phyloP scores from a whole-genome alignment of 37 sponge, comb jelly and placozoan species.

The Petrosia ficiformis region DNA sequence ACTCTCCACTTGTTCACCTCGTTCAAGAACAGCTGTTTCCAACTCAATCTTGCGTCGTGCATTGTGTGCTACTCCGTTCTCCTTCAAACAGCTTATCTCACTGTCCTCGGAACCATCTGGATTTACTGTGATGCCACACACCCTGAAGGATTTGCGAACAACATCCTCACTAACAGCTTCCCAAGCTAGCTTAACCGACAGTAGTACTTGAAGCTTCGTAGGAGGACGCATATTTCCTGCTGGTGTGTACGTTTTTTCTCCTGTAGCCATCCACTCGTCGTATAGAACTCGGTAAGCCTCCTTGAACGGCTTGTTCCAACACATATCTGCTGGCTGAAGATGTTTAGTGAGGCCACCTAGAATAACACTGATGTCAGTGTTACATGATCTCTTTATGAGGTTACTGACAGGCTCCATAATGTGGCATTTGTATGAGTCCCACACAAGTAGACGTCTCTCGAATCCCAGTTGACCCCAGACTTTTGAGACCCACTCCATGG shows the following conservation, averaged over 20 bases:
- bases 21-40: too few species aligned
- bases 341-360: slow-evolving; percentile 46
- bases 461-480: slow-evolving; percentile 46
- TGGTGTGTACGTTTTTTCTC: slow-evolving; percentile 41
- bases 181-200: too few species aligned
- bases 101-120: too few species aligned
- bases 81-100: too few species aligned
- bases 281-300: slow-evolving; percentile 19
- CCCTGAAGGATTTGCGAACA: too few species aligned
- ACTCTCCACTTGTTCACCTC: too few species aligned
- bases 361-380: slow-evolving; percentile 29
- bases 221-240: too few species aligned
- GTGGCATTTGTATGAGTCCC: slow-evolving; percentile 66
- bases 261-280: slow-evolving; percentile 48
- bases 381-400: not conserved
- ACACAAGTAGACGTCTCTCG: slow-evolving; percentile 35
- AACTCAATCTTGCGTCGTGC: too few species aligned
- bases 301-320: slow-evolving; percentile 60
- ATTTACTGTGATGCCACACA: too few species aligned
- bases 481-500: slow-evolving; percentile 38
- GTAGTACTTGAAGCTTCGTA: too few species aligned
- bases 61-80: too few species aligned
- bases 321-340: slow-evolving; percentile 56
- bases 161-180: too few species aligned
- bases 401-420: slow-evolving; percentile 15